Evolutionary conservation across 1,140 invertebrate genomes (phyloP).

Genomic region (Dufourea novaeangliae): DNA sequence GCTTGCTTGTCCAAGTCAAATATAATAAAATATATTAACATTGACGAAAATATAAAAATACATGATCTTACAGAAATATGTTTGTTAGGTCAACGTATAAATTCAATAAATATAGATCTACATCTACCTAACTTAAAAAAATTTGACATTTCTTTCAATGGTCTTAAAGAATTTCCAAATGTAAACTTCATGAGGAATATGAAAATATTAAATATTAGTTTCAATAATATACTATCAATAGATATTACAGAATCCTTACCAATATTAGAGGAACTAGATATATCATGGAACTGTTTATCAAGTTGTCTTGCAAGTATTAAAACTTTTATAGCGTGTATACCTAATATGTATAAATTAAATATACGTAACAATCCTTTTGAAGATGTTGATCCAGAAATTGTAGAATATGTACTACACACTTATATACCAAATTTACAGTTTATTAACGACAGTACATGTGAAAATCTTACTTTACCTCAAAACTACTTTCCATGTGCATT

Average conservation of each 20-base stretch:
- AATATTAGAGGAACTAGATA: conserved; percentile 36
- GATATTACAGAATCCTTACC: conserved; percentile 24
- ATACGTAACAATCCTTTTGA: conserved; percentile 54
- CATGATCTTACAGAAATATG: conserved; percentile 41
- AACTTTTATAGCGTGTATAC: conserved; percentile 36
- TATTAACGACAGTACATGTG: conserved; percentile 27
- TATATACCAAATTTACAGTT: conserved; percentile 37
- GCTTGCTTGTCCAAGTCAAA: conserved; percentile 14
- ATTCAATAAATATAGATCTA: conserved; percentile 31
- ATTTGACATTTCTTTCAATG: conserved; percentile 55
- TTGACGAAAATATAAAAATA: background rate
- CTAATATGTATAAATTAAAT: conserved; percentile 45
- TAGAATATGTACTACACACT: background rate
- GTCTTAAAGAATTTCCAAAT: conserved; percentile 49
- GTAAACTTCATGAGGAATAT: conserved; percentile 35
- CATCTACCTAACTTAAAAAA: conserved; percentile 46
- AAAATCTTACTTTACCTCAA: conserved; percentile 12
- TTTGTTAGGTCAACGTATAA: conserved; percentile 43
- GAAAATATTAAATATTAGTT: conserved; percentile 46
- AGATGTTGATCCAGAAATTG: conserved; percentile 42
- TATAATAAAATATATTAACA: background rate
- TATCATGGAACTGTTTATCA: conserved; percentile 58
- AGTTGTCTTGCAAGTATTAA: conserved; percentile 26
- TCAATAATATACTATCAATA: conserved; percentile 46
- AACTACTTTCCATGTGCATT: conserved; percentile 33